Base-by-base conservation (phyloP, 2,113 vertebrate genomes). In the cat (Felis catus) region DNA sequence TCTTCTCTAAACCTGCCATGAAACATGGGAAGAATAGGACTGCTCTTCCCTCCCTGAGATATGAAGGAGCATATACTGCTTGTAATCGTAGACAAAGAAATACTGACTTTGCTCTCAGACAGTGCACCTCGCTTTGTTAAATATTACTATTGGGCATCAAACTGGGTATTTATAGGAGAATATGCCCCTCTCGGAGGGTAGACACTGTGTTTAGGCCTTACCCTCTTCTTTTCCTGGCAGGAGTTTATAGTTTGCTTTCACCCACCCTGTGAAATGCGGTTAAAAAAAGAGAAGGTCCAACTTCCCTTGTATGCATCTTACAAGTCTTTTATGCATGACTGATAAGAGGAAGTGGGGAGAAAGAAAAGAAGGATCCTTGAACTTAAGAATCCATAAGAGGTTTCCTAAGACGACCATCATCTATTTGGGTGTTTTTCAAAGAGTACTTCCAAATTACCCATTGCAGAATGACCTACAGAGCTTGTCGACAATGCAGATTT, bases 41-140 rank as follows among this genome's bases (percentile, higher is more conserved):
- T 80, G 39, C 51, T 66, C 41, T 4, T 74, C 12, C 68, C 79
- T 74, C 51, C 78, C 86, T 14, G 33, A 79, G 68, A 63, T 80
- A 10, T 39, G 36, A 93, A 87, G 73, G 51, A 15, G 0, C 15
- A 70, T 41, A 18, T 29, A 23, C 78, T 65, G 41, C 74, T 84
- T 91, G 39, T n/a, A 89, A 93, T 70, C 83, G 80, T 70, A 76
- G 18, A 74, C 70, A 86, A 90, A 95, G 61, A 94, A 87, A 61
- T 88, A 31, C 68, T 74, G 70, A 83, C 29, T 91, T 51, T 41
- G 31, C 63, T 88, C 41, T 78, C 25, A 12, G 45, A 7, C 16
- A 45, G 41, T 84, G 66, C 79, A 7, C 66, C 96, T 97, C 90
- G 23, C 80, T 97, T 95, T 88, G 41, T 63, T 13, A 89, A 89